Base-by-base conservation (phyloP, 2,797 vertebrate genomes). In the Bovichtus diacanthus region DNA sequence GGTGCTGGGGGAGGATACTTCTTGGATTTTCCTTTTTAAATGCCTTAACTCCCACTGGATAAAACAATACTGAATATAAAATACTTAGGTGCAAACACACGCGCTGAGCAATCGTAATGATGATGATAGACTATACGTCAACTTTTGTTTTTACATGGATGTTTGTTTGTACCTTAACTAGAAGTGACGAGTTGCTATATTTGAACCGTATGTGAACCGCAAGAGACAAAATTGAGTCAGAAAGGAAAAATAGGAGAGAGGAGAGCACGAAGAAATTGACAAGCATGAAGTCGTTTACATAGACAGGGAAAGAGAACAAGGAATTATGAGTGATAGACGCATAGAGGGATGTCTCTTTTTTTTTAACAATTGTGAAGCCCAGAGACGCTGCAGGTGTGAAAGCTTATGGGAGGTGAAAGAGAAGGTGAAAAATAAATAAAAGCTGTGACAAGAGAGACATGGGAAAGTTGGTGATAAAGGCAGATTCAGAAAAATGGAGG, bases 391-490 rank as follows among this genome's bases (percentile, higher is more conserved):
- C 19, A 21, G 66, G 51, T 44, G 23, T 38, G 43, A 51, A 36
- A 12, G 38, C 44, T 73, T 51, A 53, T 50, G n/a, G 61, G 63
- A 76, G 58, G 65, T 75, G 54, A 72, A 50, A 44, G 34, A 66
- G 12, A n/a, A 47, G 39, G 59, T 54, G 38, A 74, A 81, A 76
- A 82, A 70, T 27, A 66, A 64, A 74, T 62, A 43, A 82, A 79
- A 84, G 60, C 47, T 56, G 43, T 69, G 76, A 49, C 66, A 74
- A 73, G 49, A 51, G 25, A 83, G 73, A 75, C 1, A 11, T 78
- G 55, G 39, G 67, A 80, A 70, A 58, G 68, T 41, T 71, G 54
- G 80, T 73, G 65, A 80, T 64, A 39, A 83, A 78, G 69, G 51
- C 41, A 36, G 46, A 82, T 58, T 83, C 31, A 76, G 56, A 75